Conservation (phyloP, 2,797 vertebrate genomes). For the Neosilurus mollespiculum region DNA sequence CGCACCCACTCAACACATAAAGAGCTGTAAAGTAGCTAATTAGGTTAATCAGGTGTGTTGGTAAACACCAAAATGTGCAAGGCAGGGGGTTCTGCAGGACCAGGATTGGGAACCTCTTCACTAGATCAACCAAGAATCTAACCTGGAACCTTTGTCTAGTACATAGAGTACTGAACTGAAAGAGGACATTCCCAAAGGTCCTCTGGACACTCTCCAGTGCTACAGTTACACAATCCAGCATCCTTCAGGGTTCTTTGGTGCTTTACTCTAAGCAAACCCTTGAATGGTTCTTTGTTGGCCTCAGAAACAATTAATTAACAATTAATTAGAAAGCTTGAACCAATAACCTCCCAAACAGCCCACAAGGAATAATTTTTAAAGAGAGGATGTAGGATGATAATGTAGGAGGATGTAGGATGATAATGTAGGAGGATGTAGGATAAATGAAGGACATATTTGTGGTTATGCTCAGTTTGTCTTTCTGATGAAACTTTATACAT, state of each 20-base stretch:
- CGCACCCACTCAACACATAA: too few species aligned
- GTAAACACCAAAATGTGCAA: too few species aligned
- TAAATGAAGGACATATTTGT: neutral
- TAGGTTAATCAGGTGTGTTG: too few species aligned
- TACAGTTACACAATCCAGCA: neutral
- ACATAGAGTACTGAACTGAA: neutral
- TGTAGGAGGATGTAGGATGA: too few species aligned
- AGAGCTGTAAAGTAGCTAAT: too few species aligned
- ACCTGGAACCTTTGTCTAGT: neutral
- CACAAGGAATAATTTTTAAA: neutral
- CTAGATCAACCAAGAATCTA: neutral
- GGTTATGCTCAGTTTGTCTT: neutral
- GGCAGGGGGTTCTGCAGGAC: too few species aligned
- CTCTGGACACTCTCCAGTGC: neutral
- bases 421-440: too few species aligned
- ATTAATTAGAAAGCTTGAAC: neutral
- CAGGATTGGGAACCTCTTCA: too few species aligned
- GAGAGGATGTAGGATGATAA: too few species aligned
- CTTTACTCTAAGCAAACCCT: neutral
- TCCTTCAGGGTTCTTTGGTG: neutral
- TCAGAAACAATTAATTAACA: neutral
- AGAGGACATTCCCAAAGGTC: neutral
- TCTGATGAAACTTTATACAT: neutral
- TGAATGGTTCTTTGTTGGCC: neutral
- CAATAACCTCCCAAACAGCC: neutral